These are phyloP conservation scores for Motacilla alba DNA, from an alignment of 2,113 vertebrate genomes.

Conservation along the genomic window DNA sequence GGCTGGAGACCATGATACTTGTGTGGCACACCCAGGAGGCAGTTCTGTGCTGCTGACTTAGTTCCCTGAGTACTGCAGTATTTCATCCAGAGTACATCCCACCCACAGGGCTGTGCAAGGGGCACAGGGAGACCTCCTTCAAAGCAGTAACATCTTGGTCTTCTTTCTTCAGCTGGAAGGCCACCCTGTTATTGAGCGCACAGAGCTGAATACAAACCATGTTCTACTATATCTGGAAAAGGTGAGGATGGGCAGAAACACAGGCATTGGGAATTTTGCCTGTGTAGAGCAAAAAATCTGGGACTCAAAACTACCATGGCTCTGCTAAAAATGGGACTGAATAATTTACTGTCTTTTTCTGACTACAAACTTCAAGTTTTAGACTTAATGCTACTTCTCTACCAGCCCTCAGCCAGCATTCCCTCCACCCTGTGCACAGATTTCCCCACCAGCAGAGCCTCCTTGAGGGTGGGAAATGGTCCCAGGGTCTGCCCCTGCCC, in stretches of 20 bases:
- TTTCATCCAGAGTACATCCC: neutral
- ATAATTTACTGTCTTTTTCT: neutral
- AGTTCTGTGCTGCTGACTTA: neutral
- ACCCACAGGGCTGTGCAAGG: neutral
- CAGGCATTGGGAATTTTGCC: too few species aligned
- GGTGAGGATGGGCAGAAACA: neutral
- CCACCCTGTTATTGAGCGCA: neutral
- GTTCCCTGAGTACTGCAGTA: neutral
- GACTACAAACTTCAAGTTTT: neutral
- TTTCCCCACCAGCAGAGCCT: neutral
- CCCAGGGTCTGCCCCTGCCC: too few species aligned
- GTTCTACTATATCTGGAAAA: constrained; percentile 33
- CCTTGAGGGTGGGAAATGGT: neutral
- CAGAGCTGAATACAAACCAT: constrained; percentile 13
- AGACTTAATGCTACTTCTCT: neutral
- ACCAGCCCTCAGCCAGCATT: neutral
- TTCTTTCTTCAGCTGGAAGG: constrained; percentile 16
- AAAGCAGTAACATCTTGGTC: neutral
- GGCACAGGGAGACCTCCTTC: neutral
- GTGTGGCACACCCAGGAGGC: neutral
- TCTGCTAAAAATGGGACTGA: neutral
- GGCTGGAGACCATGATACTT: neutral
- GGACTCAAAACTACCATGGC: neutral
- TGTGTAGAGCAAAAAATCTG: rapidly evolving
- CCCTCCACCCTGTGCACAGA: neutral